Base-by-base conservation (phyloP, 2,113 vertebrate genomes). In the Prinia subflava region DNA sequence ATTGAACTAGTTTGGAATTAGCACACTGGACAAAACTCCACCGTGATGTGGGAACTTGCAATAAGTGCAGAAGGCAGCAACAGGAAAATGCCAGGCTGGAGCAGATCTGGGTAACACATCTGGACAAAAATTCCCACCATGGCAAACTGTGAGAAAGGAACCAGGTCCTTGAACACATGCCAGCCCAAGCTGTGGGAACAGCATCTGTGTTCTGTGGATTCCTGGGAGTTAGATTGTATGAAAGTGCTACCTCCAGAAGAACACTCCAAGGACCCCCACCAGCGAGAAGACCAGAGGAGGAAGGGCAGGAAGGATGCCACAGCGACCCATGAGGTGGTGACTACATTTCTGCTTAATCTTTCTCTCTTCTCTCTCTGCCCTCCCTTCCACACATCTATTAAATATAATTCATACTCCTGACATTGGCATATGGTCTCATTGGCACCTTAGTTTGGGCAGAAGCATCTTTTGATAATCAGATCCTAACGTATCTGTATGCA, bases 161-260 rank as follows among this genome's bases (percentile, higher is more conserved):
- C 6, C 5, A 55, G 55, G 6, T 23, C 47, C 22, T 63, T 46
- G 18, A 2, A 16, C 9, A 15, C 8, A 12, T 22, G 33, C 14
- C 39, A 55, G 14, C 41, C 18, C 28, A 74, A 39, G 12, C 7
- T 64, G n/a, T 56, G 50, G 50, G 49, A 64, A 23, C 6, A 55
- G 15, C 49, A 64, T 15, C 41, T 33, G 2, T 0, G 0, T 39
- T 33, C n/a, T 55, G 28, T 28, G n/a, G n/a, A 12, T 41, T 7
- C 2, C 7, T 19, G 41, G 19, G 23, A 39, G 15, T 23, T 7
- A 6, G 18, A 19, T 2, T 39, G 10, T 6, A 11, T 20, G 41
- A 65, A 65, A 41, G 30, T 41, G 15, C 11, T 7, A 11, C 24
- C 12, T 65, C 19, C n/a, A 65, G 13, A 53, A 44, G 22, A 47